Conservation (phyloP, 2,113 vertebrate species). For the Mystacornis crossleyi region DNA sequence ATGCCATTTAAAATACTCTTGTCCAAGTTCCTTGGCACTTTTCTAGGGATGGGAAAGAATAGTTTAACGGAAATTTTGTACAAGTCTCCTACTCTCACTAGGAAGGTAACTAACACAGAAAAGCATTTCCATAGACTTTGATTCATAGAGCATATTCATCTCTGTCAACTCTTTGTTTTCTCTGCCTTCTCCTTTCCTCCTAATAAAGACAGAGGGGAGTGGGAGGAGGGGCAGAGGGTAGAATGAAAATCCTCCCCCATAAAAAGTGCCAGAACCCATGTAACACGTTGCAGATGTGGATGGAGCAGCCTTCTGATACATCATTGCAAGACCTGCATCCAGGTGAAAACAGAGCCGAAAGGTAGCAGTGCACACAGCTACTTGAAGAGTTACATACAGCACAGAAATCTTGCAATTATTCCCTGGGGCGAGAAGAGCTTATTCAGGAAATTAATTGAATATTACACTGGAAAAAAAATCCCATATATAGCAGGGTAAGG, state of each 20-base stretch:
- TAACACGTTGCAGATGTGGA: neutral
- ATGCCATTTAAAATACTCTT: slow-evolving; percentile 1
- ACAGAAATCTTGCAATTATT: neutral
- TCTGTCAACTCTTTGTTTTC: slow-evolving; percentile 20
- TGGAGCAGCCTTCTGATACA: neutral
- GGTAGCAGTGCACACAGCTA: neutral
- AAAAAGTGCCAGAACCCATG: neutral
- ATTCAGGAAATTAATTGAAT: neutral
- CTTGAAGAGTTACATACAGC: neutral
- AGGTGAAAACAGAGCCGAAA: neutral
- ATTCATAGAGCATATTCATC: neutral
- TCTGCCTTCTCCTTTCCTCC: neutral
- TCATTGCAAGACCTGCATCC: neutral
- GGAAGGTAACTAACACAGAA: neutral
- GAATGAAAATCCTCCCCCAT: neutral
- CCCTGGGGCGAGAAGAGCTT: neutral
- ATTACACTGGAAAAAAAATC: neutral
- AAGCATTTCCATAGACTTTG: slow-evolving; percentile 8
- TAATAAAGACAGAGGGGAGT: neutral
- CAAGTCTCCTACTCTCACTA: neutral
- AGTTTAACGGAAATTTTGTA: neutral
- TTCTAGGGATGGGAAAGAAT: neutral
- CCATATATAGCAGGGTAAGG: neutral
- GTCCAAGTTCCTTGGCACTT: neutral
- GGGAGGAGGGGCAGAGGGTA: neutral